Percentiles rank a stretch among this genome's conserved stretches.
Conservation (phyloP, 2,888 invertebrate genomes). For the Tricholauxania praeusta region DNA sequence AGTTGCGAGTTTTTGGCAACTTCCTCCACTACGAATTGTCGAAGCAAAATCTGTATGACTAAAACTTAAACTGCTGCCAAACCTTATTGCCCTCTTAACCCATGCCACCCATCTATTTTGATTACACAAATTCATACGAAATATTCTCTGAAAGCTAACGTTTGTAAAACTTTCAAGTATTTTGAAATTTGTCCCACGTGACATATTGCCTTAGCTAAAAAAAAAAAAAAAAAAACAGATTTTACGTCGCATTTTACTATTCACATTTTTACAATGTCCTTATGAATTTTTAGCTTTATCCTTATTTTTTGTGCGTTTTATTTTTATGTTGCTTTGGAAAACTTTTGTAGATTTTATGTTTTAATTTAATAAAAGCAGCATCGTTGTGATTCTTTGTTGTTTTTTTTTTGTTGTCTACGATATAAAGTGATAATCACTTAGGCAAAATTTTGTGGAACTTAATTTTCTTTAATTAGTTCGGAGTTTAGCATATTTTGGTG, state of each 20-base stretch:
- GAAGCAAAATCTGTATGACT: too few relatives aligned
- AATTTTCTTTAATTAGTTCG: slow-evolving; percentile 27
- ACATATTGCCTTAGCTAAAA: slow-evolving; percentile 53
- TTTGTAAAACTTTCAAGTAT: slow-evolving; percentile 35
- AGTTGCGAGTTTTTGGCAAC: too few relatives aligned
- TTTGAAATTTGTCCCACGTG: slow-evolving; percentile 61
- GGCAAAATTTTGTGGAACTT: slow-evolving; percentile 35
- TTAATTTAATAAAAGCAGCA: slow-evolving; percentile 58
- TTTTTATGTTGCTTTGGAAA: slow-evolving; percentile 17
- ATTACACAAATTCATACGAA: too few relatives aligned
- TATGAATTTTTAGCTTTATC: slow-evolving; percentile 47
- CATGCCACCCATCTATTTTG: too few relatives aligned
- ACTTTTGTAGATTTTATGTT: slow-evolving; percentile 51
- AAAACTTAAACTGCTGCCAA: too few relatives aligned
- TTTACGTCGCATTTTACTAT: slow-evolving; percentile 51
- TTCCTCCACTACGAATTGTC: too few relatives aligned
- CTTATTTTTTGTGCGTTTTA: slow-evolving; percentile 35
- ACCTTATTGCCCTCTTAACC: too few relatives aligned
- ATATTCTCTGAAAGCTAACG: neutral
- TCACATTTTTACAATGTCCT: slow-evolving; percentile 4
- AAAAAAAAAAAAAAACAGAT: slow-evolving; percentile 6
- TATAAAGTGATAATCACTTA: slow-evolving; percentile 44
- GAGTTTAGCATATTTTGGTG: slow-evolving; percentile 17
- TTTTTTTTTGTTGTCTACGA: neutral
- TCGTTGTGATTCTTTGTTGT: slow-evolving; percentile 33